phyloP scores from a whole-genome alignment of 1,140 invertebrate species.

The Limonius californicus region DNA sequence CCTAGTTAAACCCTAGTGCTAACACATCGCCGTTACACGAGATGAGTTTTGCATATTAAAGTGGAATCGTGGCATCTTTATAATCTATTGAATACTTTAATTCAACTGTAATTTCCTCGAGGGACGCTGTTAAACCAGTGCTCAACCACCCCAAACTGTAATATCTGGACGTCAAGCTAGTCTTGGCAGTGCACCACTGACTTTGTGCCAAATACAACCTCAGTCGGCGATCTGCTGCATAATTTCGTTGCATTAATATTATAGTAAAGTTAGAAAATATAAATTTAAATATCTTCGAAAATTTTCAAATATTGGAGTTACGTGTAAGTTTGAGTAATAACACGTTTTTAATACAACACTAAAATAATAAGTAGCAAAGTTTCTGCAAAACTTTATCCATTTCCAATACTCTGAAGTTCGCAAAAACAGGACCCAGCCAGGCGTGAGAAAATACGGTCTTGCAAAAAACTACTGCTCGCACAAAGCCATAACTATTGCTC shows the following conservation, averaged over 20 bases:
- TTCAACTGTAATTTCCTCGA: too few species aligned
- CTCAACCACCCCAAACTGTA: too few species aligned
- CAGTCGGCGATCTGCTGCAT: not conserved
- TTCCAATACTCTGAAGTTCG: not conserved
- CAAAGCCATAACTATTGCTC: conserved; percentile 1
- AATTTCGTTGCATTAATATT: not conserved
- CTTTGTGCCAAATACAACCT: not conserved
- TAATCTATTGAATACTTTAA: too few species aligned
- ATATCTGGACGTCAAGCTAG: too few species aligned
- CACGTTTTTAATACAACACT: not conserved
- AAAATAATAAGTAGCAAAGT: not conserved
- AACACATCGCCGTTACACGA: too few species aligned
- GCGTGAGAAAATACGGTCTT: not conserved
- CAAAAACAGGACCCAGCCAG: not conserved
- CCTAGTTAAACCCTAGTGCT: too few species aligned
- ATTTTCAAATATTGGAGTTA: not conserved
- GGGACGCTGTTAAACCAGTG: too few species aligned
- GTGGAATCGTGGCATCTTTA: too few species aligned
- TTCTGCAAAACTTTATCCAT: not conserved
- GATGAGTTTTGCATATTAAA: too few species aligned
- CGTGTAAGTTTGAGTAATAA: not conserved
- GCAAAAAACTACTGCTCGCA: not conserved
- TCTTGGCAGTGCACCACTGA: too few species aligned
- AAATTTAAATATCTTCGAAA: too few species aligned
- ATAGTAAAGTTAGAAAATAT: too few species aligned